Conservation (phyloP, 2,888 invertebrate species). For the Drosophila antonietae region DNA sequence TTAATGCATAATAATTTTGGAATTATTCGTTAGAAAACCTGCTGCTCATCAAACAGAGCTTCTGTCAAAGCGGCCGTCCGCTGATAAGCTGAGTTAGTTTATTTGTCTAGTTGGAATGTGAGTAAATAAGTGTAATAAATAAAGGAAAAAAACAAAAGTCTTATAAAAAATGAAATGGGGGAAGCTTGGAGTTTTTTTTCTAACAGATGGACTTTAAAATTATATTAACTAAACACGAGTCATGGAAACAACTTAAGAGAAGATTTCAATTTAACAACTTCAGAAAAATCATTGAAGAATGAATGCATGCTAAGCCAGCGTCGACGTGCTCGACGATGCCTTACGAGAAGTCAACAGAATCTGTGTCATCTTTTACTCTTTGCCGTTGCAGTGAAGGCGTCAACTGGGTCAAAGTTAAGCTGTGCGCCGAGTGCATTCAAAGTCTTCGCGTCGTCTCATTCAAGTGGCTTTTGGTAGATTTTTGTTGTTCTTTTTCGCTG, state of each 20-base stretch:
- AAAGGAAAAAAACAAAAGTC: constrained; percentile 1
- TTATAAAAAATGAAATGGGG: background rate
- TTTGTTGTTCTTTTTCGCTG: constrained; percentile 35
- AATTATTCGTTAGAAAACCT: constrained; percentile 26
- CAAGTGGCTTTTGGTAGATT: constrained; percentile 45
- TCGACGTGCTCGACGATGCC: constrained; percentile 13
- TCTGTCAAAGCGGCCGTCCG: constrained; percentile 15
- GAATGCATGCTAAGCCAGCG: constrained; percentile 30
- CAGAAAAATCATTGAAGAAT: constrained; percentile 8
- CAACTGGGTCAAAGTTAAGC: constrained; percentile 79
- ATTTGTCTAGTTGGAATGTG: constrained; percentile 8
- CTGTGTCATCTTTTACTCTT: constrained; percentile 59
- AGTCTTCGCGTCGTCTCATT: constrained; percentile 27
- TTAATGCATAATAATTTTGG: constrained; percentile 47
- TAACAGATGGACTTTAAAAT: constrained; percentile 5
- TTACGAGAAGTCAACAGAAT: constrained; percentile 46
- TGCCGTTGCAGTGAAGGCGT: constrained; percentile 70
- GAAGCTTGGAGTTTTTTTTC: background rate
- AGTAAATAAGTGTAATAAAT: constrained; percentile 39
- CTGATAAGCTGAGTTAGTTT: constrained; percentile 50
- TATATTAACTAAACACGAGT: constrained; percentile 12
- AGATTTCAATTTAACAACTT: constrained; percentile 27
- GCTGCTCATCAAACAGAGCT: constrained; percentile 4
- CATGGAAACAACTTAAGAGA: constrained; percentile 42
- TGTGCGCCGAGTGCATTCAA: constrained; percentile 29